Evolutionary conservation across 2,797 vertebrate genomes (phyloP), one percentile per base, ranked within the genome.

Genomic region (Helicolenus hilgendorfi): DNA sequence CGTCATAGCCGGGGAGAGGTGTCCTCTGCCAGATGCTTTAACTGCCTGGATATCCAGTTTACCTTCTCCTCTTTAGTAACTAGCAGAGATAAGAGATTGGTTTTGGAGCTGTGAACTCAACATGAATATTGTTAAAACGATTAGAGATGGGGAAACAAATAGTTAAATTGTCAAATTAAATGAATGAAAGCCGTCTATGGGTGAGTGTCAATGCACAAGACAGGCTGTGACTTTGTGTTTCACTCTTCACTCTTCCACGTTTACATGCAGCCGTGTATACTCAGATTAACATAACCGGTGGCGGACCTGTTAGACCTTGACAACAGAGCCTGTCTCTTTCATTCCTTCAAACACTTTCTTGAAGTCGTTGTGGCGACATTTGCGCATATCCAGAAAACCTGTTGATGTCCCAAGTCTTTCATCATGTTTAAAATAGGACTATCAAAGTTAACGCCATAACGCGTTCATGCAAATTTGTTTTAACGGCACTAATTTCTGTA

Each of bases 1-100:
- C 53, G 84, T 87, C 49, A 67, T 49, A 76, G 68, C 77, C 74
- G 59, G 36, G 60, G 59, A 77, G 85, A 81, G 35, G 29, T 62
- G 80, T 89, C 85, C 88, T 87, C 87, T 68, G 78, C 63, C 85
- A 84, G 84, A 82, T 67, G 55, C 86, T 83, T 77, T 60, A 13
- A 45, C 81, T 81, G 84, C 83, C 71, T 68, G 22, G 60, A 73
- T 72, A 24, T 70, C 11, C 59, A 7, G 14, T 49, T 83, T 75
- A 84, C 65, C 67, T 45, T 72, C 35, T 55, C 58, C 35, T 72
- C 69, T 26, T 49, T 31, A 29, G 53, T 38, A 65, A 74, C 9
- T 55, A 11, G 41, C 49, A 41, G 58, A 80, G 29, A 72, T 77
- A 49, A 24, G 33, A 59, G 56, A 53, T 49, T 55, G 70, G 31